Conservation (phyloP, 1,140 invertebrate species). For the Drosophila novamexicana region DNA sequence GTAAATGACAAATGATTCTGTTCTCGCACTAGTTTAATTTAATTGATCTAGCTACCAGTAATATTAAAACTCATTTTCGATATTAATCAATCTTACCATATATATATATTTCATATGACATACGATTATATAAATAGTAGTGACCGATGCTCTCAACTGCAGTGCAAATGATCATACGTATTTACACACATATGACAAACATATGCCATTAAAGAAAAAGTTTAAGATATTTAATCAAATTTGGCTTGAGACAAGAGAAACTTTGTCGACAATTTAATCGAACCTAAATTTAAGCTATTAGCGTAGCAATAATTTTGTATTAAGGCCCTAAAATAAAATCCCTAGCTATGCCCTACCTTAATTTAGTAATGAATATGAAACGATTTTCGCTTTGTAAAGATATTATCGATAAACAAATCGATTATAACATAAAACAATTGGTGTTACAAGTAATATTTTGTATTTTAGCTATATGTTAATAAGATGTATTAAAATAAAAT, state of each 20-base stretch:
- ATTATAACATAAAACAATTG: not conserved
- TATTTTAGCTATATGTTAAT: slow-evolving; percentile 9
- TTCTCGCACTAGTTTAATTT: not conserved
- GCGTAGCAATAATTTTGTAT: too few species aligned
- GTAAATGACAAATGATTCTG: not conserved
- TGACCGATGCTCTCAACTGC: not conserved
- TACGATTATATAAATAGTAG: not conserved
- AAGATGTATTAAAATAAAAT: not conserved
- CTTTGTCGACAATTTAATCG: too few species aligned
- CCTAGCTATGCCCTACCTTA: too few species aligned
- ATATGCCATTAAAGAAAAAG: too few species aligned
- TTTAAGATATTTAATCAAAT: too few species aligned
- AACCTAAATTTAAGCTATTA: too few species aligned
- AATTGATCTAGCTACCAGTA: not conserved
- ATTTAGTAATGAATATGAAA: too few species aligned
- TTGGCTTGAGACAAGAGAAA: too few species aligned
- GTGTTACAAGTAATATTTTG: not conserved
- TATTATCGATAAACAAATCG: not conserved
- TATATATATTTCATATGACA: not conserved
- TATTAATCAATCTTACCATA: not conserved
- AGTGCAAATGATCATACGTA: not conserved
- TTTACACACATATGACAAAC: too few species aligned
- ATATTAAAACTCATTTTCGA: not conserved
- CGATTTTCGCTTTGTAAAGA: not conserved
- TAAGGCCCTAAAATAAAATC: too few species aligned